Percentiles rank a stretch among this genome's conserved stretches.
phyloP scores from a whole-genome alignment of 1,140 invertebrate species.

The Nasonia vitripennis region DNA sequence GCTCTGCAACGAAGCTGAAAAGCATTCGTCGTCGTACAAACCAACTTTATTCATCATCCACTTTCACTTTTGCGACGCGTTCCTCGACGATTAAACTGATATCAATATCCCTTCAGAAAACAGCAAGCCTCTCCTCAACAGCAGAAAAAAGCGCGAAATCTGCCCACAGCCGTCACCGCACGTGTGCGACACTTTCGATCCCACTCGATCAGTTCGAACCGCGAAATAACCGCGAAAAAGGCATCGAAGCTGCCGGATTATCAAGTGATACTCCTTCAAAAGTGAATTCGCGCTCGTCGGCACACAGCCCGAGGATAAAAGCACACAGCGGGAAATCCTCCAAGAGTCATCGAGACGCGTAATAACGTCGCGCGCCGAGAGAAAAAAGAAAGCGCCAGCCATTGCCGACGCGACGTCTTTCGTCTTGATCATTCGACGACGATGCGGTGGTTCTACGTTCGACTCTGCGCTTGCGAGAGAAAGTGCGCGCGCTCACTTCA shows the following conservation, averaged over 20 bases:
- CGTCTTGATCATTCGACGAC: constrained; percentile 20
- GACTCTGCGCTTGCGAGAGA: not conserved
- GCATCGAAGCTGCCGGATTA: not conserved
- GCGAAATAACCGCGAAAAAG: not conserved
- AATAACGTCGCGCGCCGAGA: not conserved
- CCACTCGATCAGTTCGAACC: not conserved
- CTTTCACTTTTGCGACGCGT: too few relatives aligned
- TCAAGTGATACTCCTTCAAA: constrained; percentile 3
- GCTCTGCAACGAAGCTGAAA: too few relatives aligned
- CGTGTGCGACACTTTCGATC: not conserved
- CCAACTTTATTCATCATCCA: too few relatives aligned
- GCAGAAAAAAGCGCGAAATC: not conserved
- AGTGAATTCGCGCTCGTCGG: not conserved
- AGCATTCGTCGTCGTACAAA: too few relatives aligned
- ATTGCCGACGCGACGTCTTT: constrained; percentile 5
- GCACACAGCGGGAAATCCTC: not conserved
- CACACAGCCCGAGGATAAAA: not conserved
- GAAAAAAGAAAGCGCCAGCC: not conserved
- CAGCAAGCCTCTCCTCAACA: too few relatives aligned
- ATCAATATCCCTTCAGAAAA: too few relatives aligned
- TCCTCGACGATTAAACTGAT: too few relatives aligned
- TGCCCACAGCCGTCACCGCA: not conserved
- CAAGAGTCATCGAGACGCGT: constrained; percentile 11
- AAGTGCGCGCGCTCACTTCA: not conserved
- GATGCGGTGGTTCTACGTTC: not conserved